Conservation (phyloP, 2,888 invertebrate species). For the Abrostola triplasia region DNA sequence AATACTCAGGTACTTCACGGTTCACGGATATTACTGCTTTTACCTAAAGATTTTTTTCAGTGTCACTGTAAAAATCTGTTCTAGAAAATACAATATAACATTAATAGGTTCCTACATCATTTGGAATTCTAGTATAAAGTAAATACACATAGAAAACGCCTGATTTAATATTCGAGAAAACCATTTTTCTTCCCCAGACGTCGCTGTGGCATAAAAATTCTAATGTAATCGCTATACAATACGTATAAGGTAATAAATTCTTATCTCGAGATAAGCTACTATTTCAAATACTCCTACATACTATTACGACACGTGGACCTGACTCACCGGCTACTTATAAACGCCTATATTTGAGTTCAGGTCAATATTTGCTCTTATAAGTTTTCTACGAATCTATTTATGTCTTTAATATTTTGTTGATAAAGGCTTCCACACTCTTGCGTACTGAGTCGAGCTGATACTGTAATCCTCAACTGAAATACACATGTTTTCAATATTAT, state of each 20-base stretch:
- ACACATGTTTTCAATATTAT: no score
- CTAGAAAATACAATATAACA: constrained; percentile 33
- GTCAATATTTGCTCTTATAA: constrained; percentile 7
- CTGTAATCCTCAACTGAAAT: no score
- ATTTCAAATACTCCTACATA: constrained; percentile 54
- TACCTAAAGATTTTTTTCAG: background rate
- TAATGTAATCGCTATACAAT: constrained; percentile 61
- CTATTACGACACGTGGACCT: constrained; percentile 45
- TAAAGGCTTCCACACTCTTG: no score
- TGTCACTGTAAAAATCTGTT: background rate
- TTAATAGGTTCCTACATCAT: constrained; percentile 36
- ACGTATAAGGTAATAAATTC: constrained; percentile 64
- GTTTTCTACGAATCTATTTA: background rate
- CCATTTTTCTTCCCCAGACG: constrained; percentile 54
- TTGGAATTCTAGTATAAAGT: constrained; percentile 50
- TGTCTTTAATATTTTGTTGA: no score
- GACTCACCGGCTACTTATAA: constrained; percentile 26
- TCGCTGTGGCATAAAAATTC: constrained; percentile 56
- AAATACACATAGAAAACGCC: constrained; percentile 48
- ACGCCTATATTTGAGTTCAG: constrained; percentile 17
- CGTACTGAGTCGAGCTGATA: no score
- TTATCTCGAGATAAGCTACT: constrained; percentile 72
- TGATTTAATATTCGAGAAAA: constrained; percentile 53
- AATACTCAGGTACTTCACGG: no score
- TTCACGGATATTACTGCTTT: no score